Evolutionary conservation across 1,140 invertebrate genomes (phyloP).

Genomic region (Polyergus mexicanus): DNA sequence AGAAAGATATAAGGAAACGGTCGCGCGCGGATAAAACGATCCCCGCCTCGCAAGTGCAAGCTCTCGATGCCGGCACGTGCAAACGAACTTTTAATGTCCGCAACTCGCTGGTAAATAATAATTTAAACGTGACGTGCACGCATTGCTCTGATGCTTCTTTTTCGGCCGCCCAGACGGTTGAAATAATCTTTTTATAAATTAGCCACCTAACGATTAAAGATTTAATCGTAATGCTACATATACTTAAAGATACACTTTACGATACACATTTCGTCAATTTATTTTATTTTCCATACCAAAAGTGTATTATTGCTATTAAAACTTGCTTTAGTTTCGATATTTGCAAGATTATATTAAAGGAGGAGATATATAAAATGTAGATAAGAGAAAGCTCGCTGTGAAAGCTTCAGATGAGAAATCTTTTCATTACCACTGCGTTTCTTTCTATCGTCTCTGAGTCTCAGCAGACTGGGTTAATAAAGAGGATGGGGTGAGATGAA

Average conservation of each 20-base stretch:
- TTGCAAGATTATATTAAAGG: too few species aligned
- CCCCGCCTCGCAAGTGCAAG: neutral
- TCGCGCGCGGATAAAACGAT: neutral
- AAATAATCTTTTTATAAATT: slow-evolving; percentile 30
- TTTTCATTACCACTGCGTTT: slow-evolving; percentile 39
- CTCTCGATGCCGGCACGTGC: slow-evolving; percentile 42
- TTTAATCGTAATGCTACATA: neutral
- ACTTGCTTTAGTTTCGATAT: too few species aligned
- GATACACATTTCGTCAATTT: neutral
- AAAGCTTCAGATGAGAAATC: neutral
- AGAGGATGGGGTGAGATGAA: slow-evolving; percentile 53
- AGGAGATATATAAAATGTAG: neutral
- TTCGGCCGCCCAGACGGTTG: neutral
- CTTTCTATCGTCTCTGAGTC: slow-evolving; percentile 35
- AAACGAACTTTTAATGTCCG: slow-evolving; percentile 54
- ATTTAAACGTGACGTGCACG: slow-evolving; percentile 40
- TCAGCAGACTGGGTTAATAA: slow-evolving; percentile 48
- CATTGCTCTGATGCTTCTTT: neutral
- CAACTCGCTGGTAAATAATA: slow-evolving; percentile 61
- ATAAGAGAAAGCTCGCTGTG: slow-evolving; percentile 29
- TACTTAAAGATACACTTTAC: neutral
- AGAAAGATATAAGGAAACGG: neutral
- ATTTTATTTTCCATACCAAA: neutral
- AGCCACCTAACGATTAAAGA: neutral
- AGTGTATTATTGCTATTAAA: neutral